Conservation (phyloP, 2,888 invertebrate species). For the Lydus trimaculatus region DNA sequence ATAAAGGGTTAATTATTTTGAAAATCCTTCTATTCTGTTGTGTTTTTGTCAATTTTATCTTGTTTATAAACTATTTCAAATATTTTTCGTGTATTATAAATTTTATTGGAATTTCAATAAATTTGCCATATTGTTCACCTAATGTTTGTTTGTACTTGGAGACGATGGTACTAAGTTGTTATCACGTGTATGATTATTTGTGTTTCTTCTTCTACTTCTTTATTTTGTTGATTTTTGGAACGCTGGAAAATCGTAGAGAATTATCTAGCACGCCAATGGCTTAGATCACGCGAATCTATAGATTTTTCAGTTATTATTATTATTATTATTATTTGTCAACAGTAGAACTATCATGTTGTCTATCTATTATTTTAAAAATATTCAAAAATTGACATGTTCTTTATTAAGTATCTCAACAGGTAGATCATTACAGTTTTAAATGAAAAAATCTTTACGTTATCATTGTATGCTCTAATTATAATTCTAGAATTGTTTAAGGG, state of each 20-base stretch:
- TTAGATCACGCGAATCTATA: too few species aligned
- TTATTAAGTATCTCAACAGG: too few species aligned
- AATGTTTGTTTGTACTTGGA: conserved; percentile 23
- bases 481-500: background rate
- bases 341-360: too few species aligned
- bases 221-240: background rate
- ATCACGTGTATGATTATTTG: conserved; percentile 33
- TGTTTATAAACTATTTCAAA: conserved; percentile 11
- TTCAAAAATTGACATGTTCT: too few species aligned
- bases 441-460: too few species aligned
- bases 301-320: too few species aligned
- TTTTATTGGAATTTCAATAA: conserved; percentile 33
- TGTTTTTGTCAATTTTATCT: too few species aligned
- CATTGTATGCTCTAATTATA: too few species aligned
- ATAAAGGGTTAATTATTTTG: too few species aligned
- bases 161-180: conserved; percentile 39
- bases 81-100: conserved; percentile 16
- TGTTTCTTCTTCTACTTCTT: background rate
- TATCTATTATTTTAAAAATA: too few species aligned
- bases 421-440: too few species aligned
- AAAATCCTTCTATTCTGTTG: background rate
- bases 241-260: conserved; percentile 13
- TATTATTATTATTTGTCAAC: too few species aligned
- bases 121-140: conserved; percentile 16
- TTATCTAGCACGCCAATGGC: conserved; percentile 32